Base-by-base conservation (phyloP, 2,888 invertebrate species). In the Habrosyne pyritoides region DNA sequence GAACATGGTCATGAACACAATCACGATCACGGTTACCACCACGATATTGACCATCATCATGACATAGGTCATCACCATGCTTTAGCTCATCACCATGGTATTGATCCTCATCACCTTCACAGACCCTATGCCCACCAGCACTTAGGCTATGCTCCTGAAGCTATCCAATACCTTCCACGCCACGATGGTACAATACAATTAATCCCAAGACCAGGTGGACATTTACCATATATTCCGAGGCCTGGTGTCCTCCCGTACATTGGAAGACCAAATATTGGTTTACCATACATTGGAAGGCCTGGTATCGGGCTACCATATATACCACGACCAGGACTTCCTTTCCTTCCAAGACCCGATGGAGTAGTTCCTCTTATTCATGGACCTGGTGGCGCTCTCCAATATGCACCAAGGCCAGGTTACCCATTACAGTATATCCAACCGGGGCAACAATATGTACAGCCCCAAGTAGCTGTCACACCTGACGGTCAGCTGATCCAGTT, bases 61-160 rank as follows among this genome's bases (percentile, higher is more conserved):
- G 50, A 18, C 30, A 21, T 28, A 18, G 50, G 18, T 14, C 50
- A 49, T 22, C 26, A 50, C 28, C 28, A 50, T 18, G 50, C 28
- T 18, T 28, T 49, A 18, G 26, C 14, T 14, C 49, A 49, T 18
- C 49, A 49, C 14, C n/a, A 42, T 24, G 26, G 28, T 50, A 28
- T 28, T 24, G 42, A 42, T 18, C 42, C 4, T 42, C 42, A 36
- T 36, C 14, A 18, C 7, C 42, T 42, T 18, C 42, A 42, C 18
- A 18, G 42, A 18, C 14, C 12, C 6, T 42, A 42, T 42, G 42
- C 42, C 42, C 42, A 42, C 6, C 42, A 42, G 2, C 42, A 42
- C n/a, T 42, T 42, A 42, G 42, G n/a, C 10, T 50, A 50, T 21
- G 18, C 28, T 21, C 28, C 28, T 18, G 28, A 21, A 28, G 18